Conservation (phyloP, 2,113 vertebrate genomes). For the Geothlypis trichas region DNA sequence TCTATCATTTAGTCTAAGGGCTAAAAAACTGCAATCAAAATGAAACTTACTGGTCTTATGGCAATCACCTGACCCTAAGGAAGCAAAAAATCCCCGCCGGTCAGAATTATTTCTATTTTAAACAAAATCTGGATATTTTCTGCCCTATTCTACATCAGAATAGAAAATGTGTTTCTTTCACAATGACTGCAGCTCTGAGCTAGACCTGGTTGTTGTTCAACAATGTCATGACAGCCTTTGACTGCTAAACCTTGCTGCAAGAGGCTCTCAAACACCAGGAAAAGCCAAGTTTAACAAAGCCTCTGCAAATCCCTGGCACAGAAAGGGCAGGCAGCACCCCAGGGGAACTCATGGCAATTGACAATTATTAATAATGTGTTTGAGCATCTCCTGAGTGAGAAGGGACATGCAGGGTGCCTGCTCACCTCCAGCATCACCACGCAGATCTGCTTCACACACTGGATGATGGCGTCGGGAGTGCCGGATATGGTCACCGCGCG, state of each 20-base stretch:
- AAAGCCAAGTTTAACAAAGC: background rate
- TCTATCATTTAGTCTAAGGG: background rate
- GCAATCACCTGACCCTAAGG: background rate
- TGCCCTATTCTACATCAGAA: background rate
- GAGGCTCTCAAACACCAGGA: background rate
- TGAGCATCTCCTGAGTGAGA: background rate
- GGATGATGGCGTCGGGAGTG: conserved; percentile 90
- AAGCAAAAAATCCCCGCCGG: background rate
- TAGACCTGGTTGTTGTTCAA: background rate
- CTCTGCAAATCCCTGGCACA: fast-evolving
- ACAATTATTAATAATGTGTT: background rate
- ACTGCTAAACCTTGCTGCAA: background rate
- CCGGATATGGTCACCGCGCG: conserved; percentile 92
- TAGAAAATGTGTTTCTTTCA: background rate
- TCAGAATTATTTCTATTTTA: background rate
- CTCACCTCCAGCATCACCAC: conserved; percentile 92
- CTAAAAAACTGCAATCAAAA: background rate
- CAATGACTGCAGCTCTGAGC: background rate
- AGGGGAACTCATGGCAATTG: background rate
- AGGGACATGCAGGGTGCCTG: fast-evolving
- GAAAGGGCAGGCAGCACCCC: background rate
- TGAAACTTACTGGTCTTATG: background rate
- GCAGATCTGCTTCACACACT: conserved; percentile 92
- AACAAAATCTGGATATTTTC: background rate
- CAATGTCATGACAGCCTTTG: background rate